Base-by-base conservation (phyloP, 2,113 vertebrate genomes). In the Meleagris gallopavo region DNA sequence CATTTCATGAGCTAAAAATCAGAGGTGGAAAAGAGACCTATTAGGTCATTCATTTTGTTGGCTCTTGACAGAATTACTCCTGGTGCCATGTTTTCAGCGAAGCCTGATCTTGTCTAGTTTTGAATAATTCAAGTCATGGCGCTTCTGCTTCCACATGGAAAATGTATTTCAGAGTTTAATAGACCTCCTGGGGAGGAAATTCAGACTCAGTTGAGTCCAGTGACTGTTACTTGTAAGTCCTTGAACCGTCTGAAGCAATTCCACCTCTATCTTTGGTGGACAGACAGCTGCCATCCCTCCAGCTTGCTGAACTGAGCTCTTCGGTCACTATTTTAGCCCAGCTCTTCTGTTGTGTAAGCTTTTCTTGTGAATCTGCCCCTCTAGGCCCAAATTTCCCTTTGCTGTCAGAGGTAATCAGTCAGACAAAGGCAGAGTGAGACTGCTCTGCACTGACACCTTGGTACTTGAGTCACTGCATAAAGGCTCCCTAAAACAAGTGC, bases 101-200 rank as follows among this genome's bases (percentile, higher is more conserved):
- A 92, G 76, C 61, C 83, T 78, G 57, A 40, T 78, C 46, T 57
- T 89, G 60, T 52, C 43, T 76, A 17, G 41, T 71, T 86, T 71
- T 46, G 77, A 74, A 58, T 86, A 80, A 86, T 57, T 78, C 64
- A 60, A 89, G 10, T 34, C 54, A 43, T 71, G 55, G 64, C 73
- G 29, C 55, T 83, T 76, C 79, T 80, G 74, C 46, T 93, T 88
- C 38, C 29, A 60, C 79, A 81, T 88, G 89, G 94, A 91, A 95
- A 93, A 96, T 88, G 4, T 34, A 74, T 93, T 91, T 83, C 75
- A 32, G 46, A 52, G 75, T 89, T 79, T 54, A 46, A 32, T 12
- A 64, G 85, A 91, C 69, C 89, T 95, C 41, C 75, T 78, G 79
- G 52, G 32, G 48, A 81, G 94, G 89, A 94, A 95, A 93, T 34